Evolutionary conservation across 2,797 vertebrate species (phyloP), one percentile per base, ranked within the genome.

Genomic region (Gallinago stenura): DNA sequence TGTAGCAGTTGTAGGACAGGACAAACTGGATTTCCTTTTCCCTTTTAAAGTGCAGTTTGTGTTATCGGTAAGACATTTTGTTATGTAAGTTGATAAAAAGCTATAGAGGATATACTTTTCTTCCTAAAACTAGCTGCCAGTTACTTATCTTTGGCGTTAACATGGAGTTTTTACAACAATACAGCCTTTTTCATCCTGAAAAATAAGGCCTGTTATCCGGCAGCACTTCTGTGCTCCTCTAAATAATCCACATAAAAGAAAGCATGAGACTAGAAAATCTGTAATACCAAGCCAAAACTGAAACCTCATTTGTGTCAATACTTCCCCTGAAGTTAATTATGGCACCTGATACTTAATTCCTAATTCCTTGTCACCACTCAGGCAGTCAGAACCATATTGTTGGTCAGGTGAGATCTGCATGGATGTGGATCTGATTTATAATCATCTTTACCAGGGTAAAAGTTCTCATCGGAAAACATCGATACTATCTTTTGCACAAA

Each of bases 11-110:
- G n/a, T 65, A 73, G 39, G 83, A 92, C 70, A 90, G 90, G 85
- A 89, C 72, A 79, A 97, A 90, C 86, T 97, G 89, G 66, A 92
- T 96, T 96, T 93, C 64, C 45, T 80, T 94, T 93, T 92, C 33
- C 3, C 2, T 86, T 82, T 89, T 93, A 61, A 94, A 89, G 79
- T 56, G 75, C n/a, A 46, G 8, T 79, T 91, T 83, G 22, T 45
- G 60, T 94, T 96, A 82, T 94, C 69, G 50, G 9, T 83, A 65
- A 86, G 25, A 79, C 19, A 37, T 54, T 80, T 66, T 76, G n/a
- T 89, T 73, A 83, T 69, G 14, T 68, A 92, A 77, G 30, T 58
- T 70, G n/a, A 73, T 92, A 88, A 96, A 83, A 96, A 77, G 56
- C 35, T 75, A 9, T 43, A 70, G 24, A 83, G 11, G 68, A 90